phyloP scores from a whole-genome alignment of 2,888 invertebrate species.

The Pachydiplax longipennis region DNA sequence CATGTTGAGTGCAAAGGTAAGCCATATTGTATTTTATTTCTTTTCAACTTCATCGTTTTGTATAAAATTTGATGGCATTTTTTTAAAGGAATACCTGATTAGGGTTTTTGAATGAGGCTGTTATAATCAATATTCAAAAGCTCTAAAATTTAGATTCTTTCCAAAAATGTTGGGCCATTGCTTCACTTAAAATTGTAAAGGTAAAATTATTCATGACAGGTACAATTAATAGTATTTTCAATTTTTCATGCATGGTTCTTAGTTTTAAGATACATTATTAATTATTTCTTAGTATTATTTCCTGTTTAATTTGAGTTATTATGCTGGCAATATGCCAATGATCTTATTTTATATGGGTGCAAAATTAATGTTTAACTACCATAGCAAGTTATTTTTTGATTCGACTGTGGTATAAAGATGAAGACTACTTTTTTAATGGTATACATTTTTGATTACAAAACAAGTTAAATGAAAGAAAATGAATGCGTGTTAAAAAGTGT shows the following conservation, averaged over 20 bases:
- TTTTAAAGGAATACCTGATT: neutral
- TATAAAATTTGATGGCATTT: neutral
- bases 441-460: neutral
- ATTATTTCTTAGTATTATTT: slow-evolving; percentile 13
- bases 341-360: neutral
- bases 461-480: neutral
- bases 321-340: neutral
- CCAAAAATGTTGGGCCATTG: neutral
- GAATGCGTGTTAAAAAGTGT: neutral
- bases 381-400: neutral
- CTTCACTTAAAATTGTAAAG: neutral
- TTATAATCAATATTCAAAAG: neutral
- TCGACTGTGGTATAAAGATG: neutral
- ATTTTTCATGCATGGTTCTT: slow-evolving; percentile 21
- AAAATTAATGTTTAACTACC: slow-evolving; percentile 9
- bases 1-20: neutral
- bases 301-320: slow-evolving; percentile 17
- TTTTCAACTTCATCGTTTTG: neutral
- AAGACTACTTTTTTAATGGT: neutral
- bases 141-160: neutral
- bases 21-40: neutral
- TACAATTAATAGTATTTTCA: slow-evolving; percentile 22
- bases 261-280: slow-evolving; percentile 23
- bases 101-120: slow-evolving; percentile 1
- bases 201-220: slow-evolving; percentile 14